Evolutionary conservation across 2,113 vertebrate genomes (phyloP).

Genomic region (Chaenogobius annularis): DNA sequence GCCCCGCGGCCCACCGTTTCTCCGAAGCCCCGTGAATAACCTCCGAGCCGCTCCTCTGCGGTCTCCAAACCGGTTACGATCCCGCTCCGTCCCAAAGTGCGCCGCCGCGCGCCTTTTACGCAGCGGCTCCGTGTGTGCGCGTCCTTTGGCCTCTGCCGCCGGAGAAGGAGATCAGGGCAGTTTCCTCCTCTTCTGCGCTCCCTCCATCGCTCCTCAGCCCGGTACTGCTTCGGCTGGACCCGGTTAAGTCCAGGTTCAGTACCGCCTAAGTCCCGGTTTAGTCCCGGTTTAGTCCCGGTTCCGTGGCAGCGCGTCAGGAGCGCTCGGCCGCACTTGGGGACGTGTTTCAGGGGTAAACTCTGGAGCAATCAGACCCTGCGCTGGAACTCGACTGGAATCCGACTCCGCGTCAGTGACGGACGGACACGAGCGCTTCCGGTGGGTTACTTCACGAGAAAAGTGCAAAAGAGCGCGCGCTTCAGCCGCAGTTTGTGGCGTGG

Average conservation of each 20-base stretch:
- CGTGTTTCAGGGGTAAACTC: slow-evolving; percentile 3
- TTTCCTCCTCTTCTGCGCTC: neutral
- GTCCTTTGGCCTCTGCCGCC: neutral
- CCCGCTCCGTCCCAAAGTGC: no score
- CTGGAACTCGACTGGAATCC: slow-evolving; percentile 10
- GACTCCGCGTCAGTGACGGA: neutral
- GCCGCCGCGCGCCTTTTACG: no score
- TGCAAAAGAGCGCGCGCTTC: no score
- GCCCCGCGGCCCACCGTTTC: slow-evolving; percentile 1
- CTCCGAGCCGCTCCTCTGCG: neutral
- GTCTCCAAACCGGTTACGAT: neutral
- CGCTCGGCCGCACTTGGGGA: neutral
- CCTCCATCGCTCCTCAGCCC: neutral
- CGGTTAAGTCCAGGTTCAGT: neutral
- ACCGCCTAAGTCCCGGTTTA: neutral
- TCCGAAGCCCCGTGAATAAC: slow-evolving; percentile 11
- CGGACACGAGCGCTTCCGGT: neutral
- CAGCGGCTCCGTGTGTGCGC: neutral
- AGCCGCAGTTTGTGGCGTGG: no score
- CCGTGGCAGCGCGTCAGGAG: neutral
- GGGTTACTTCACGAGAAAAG: slow-evolving; percentile 39
- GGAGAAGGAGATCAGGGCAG: neutral
- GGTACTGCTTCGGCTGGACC: neutral
- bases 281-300: neutral
- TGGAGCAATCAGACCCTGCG: slow-evolving; percentile 2